Conservation (phyloP, 2,797 vertebrate species). For the Acanthurus leucopareius region DNA sequence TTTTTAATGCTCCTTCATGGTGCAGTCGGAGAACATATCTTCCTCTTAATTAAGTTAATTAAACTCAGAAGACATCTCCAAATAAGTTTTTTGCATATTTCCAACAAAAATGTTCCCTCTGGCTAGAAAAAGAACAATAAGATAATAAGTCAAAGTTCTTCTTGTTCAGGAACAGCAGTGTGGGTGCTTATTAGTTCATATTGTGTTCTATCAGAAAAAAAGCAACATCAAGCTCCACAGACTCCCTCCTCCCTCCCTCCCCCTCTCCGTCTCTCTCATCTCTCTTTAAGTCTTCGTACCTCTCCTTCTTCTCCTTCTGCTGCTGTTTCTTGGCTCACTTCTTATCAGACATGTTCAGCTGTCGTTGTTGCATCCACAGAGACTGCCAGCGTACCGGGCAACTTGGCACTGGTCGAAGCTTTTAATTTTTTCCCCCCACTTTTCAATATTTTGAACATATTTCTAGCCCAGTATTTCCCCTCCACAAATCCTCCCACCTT, state of each 20-base stretch:
- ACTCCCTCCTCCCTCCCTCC: not conserved
- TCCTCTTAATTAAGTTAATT: conserved; percentile 31
- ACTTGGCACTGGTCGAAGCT: conserved; percentile 70
- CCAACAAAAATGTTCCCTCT: conserved; percentile 18
- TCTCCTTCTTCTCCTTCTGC: conserved; percentile 48
- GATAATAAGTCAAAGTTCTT: conserved; percentile 3
- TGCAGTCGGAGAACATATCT: conserved; percentile 6
- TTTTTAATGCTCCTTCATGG: not conserved
- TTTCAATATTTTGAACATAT: conserved; percentile 70
- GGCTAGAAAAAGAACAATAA: conserved; percentile 2
- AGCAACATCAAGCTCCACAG: conserved; percentile 35
- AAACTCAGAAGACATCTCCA: not conserved
- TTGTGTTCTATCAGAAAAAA: conserved; percentile 42
- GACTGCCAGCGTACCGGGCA: conserved; percentile 65
- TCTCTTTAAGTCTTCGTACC: conserved; percentile 52
- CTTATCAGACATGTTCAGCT: conserved; percentile 86
- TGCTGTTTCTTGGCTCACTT: conserved; percentile 68
- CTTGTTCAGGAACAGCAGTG: conserved; percentile 32
- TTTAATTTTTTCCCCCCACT: conserved; percentile 71
- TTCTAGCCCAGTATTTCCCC: conserved; percentile 57
- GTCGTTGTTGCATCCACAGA: conserved; percentile 76
- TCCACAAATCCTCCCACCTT: conserved; percentile 44
- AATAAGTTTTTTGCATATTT: not conserved
- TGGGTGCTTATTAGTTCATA: conserved; percentile 33
- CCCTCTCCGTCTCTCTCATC: conserved; percentile 37